Base-by-base conservation (phyloP, 2,888 invertebrate species). In the Stenolophus ochropezus region DNA sequence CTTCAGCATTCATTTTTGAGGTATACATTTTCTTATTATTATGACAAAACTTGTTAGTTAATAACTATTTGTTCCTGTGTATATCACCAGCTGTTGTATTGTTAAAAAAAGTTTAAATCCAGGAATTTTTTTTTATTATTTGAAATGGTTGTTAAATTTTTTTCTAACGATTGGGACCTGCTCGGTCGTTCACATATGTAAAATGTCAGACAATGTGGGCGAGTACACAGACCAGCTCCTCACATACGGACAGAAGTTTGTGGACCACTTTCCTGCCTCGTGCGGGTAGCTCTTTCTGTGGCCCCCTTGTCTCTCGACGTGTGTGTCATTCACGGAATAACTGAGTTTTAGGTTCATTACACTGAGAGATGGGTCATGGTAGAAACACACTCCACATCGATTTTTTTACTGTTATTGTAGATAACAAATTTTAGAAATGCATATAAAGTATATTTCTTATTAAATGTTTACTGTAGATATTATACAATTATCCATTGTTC, bases 181-280 rank as follows among this genome's bases (percentile, higher is more conserved):
- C 14, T 21, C 53, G 77, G 77, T 77, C 77, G 65, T 77, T 77
- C 77, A 77, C 77, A 77, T 77, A 77, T 77, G 77, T 77, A 47
- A 77, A 77, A 77, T 77, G 77, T 77, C 77, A 77, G 77, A 77
- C 77, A 61, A 21, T 77, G 77, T 77, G 77, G 77, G 77, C 77
- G 77, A 51, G 27, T 42, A 69, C 65, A 56, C 21, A 69, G 56
- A 23, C n/a, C 58, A 23, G 61, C 27, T 33, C 65, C 42, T 69
- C 8, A 61, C 27, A 27, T 18, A 69, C 18, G 11, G 27, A 33
- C 33, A 65, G 6, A 14, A 16, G 16, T 33, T 6, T 11, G 49
- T 73, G 73, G 73, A 73, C 73, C 49, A 73, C 73, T 73, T 73
- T 73, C 47, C 3, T 47, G 73, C 47, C 11, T 49, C 49, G 20